phyloP scores from a whole-genome alignment of 2,797 vertebrate genomes.

The Cetoscarus ocellatus region DNA sequence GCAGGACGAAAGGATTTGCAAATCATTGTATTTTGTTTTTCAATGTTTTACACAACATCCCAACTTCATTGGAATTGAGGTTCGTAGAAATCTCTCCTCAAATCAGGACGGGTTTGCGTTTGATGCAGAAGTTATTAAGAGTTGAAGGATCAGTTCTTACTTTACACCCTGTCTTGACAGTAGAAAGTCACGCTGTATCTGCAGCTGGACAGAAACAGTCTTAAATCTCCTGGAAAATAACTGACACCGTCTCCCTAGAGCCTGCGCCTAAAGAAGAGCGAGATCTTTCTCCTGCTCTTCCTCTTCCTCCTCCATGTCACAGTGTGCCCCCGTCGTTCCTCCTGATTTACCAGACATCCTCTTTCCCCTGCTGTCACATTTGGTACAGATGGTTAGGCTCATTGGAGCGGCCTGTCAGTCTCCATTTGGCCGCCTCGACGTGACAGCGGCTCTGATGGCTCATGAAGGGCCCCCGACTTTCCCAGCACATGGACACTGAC shows the following conservation, averaged over 20 bases:
- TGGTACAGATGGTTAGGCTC: conserved; percentile 92
- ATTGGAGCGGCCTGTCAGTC: conserved; percentile 90
- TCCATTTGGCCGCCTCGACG: conserved; percentile 82
- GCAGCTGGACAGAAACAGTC: conserved; percentile 21
- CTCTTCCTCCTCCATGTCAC: conserved; percentile 64
- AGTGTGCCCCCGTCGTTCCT: conserved; percentile 68
- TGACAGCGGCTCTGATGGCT: conserved; percentile 90
- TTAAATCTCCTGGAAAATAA: conserved; percentile 25
- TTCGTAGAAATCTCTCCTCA: not conserved
- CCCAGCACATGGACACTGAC: conserved; percentile 88
- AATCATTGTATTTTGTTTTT: too few species aligned
- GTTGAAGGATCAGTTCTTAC: conserved; percentile 11
- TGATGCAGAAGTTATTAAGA: conserved; percentile 1
- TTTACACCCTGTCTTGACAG: conserved; percentile 31
- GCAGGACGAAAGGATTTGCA: too few species aligned
- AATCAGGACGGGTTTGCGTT: conserved; percentile 2
- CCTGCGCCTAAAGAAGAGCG: conserved; percentile 32
- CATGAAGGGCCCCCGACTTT: conserved; percentile 85
- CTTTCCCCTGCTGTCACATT: conserved; percentile 90
- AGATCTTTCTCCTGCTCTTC: conserved; percentile 51
- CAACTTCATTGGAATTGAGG: too few species aligned
- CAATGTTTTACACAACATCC: too few species aligned
- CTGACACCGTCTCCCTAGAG: conserved; percentile 58
- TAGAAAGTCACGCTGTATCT: conserved; percentile 50
- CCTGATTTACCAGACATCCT: conserved; percentile 81